A percentile compares a stretch with the other conserved stretches of the same genome.
phyloP scores from a whole-genome alignment of 2,888 invertebrate species.

The Anticlea derivata region DNA sequence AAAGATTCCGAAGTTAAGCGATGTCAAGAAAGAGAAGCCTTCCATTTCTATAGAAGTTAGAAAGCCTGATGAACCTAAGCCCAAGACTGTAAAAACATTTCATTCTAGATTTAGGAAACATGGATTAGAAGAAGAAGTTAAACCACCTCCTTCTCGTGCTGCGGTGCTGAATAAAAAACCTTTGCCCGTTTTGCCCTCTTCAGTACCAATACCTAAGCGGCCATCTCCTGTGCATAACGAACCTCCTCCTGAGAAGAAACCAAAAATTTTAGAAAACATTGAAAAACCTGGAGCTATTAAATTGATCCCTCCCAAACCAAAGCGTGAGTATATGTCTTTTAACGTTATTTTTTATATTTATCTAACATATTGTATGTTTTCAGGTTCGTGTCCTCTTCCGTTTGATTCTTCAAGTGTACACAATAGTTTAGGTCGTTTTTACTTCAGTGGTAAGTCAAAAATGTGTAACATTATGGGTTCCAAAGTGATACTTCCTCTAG shows the following conservation, averaged over 20 bases:
- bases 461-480: constrained; percentile 76
- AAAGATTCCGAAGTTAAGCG: constrained; percentile 90
- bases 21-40: constrained; percentile 86
- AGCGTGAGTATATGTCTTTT: constrained; percentile 90
- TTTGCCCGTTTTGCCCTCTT: constrained; percentile 72
- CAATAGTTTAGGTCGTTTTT: constrained; percentile 61
- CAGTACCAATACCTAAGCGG: constrained; percentile 72
- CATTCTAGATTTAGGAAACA: constrained; percentile 96
- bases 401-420: constrained; percentile 48
- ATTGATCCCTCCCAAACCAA: constrained; percentile 93
- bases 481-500: constrained; percentile 62
- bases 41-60: constrained; percentile 93
- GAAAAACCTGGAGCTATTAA: constrained; percentile 93
- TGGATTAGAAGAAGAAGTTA: constrained; percentile 93
- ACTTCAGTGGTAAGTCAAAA: constrained; percentile 78
- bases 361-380: constrained; percentile 72
- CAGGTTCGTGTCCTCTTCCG: constrained; percentile 60
- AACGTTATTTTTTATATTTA: constrained; percentile 38
- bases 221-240: constrained; percentile 78
- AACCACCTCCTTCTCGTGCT: constrained; percentile 92
- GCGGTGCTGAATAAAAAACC: constrained; percentile 84
- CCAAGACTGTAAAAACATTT: constrained; percentile 96
- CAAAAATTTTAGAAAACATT: constrained; percentile 84
- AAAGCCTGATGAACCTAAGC: constrained; percentile 88
- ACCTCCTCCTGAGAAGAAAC: constrained; percentile 89